These are phyloP conservation scores for Tenthredo amoena DNA, from an alignment of 2,888 invertebrate genomes.

Conservation along the genomic window DNA sequence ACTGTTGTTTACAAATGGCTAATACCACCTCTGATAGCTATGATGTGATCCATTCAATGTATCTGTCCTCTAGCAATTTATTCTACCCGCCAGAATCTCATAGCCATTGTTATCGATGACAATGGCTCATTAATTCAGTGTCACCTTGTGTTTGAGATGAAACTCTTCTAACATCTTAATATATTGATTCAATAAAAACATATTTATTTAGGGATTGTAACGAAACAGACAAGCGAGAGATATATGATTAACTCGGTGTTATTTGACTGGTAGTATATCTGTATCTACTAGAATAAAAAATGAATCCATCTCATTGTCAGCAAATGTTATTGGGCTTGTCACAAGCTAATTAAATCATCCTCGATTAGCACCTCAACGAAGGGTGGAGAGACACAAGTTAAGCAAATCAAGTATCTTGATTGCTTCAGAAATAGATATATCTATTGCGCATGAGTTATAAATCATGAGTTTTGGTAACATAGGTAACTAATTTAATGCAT, in stretches of 20 bases:
- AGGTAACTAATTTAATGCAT: conserved; percentile 39
- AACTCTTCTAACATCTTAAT: not conserved
- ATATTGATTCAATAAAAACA: not conserved
- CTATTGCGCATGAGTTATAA: conserved; percentile 45
- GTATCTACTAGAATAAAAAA: not conserved
- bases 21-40: conserved; percentile 26
- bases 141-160: not conserved
- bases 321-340: conserved; percentile 18
- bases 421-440: conserved; percentile 26
- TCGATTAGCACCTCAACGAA: conserved; percentile 57
- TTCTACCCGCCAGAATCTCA: not conserved
- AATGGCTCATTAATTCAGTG: conserved; percentile 16
- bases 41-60: conserved; percentile 5
- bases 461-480: conserved; percentile 9
- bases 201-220: not conserved
- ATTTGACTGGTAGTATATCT: conserved; percentile 1
- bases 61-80: conserved; percentile 2
- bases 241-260: conserved; percentile 10
- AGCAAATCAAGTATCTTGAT: conserved; percentile 49
- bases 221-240: not conserved
- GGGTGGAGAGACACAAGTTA: conserved; percentile 67
- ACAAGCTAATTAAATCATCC: conserved; percentile 7
- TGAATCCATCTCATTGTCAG: not conserved
- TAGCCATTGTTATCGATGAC: conserved; percentile 21
- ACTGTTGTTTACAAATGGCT: not conserved